These are phyloP conservation scores for Falcaria lacertinaria DNA, from an alignment of 2,888 invertebrate species.

Conservation along the genomic window DNA sequence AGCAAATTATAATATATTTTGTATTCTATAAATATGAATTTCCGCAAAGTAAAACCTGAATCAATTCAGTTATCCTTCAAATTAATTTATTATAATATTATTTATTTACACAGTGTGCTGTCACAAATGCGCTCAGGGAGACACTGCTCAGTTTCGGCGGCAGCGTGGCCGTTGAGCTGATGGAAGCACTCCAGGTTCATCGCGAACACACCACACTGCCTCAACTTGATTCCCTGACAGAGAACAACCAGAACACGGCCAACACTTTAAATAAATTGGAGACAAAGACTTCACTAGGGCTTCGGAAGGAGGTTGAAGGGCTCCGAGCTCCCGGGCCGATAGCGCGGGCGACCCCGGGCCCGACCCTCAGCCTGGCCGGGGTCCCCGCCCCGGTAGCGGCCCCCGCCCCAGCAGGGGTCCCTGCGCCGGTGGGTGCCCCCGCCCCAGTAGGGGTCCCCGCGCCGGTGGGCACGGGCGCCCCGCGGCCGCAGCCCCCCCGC, in stretches of 20 bases:
- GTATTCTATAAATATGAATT: no score
- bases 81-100: neutral
- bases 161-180: constrained; percentile 50
- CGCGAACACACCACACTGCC: constrained; percentile 20
- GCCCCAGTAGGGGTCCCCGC: constrained; percentile 14
- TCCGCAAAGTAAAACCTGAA: no score
- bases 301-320: constrained; percentile 29
- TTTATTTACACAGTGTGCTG: constrained; percentile 50
- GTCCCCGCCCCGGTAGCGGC: constrained; percentile 17
- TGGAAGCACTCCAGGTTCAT: constrained; percentile 43
- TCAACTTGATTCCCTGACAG: constrained; percentile 18
- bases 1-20: no score
- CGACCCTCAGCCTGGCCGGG: constrained; percentile 23
- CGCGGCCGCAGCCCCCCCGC: constrained; percentile 17
- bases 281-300: constrained; percentile 34
- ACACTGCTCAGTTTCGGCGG: constrained; percentile 71
- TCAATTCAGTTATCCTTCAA: no score
- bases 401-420: constrained; percentile 2
- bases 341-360: constrained; percentile 38
- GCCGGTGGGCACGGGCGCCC: constrained; percentile 13
- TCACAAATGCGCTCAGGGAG: constrained; percentile 69
- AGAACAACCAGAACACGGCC: constrained; percentile 55
- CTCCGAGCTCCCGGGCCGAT: constrained; percentile 25
- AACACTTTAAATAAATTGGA: constrained; percentile 37
- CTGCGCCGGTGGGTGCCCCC: constrained; percentile 11